Percentiles rank a stretch among this genome's conserved stretches.
phyloP scores from a whole-genome alignment of 2,888 invertebrate genomes.

The Congeria kusceri region DNA sequence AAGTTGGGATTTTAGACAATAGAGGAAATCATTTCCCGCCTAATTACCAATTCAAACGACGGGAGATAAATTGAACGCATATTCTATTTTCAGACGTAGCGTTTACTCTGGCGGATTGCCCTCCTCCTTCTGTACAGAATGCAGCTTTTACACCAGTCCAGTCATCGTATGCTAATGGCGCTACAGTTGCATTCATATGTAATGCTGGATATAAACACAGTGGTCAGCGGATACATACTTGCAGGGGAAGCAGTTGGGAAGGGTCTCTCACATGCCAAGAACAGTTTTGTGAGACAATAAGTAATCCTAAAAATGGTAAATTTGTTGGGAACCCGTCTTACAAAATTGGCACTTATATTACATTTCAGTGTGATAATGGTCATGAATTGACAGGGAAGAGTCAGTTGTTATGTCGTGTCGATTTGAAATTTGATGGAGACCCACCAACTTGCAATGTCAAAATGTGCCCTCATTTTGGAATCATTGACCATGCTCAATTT shows the following conservation, averaged over 20 bases:
- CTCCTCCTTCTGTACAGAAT: no score
- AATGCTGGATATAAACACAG: neutral
- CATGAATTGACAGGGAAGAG: neutral
- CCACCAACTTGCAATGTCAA: constrained; percentile 1
- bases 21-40: no score
- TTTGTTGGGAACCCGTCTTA: neutral
- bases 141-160: neutral
- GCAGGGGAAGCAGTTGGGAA: neutral
- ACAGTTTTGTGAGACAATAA: neutral
- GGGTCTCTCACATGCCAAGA: neutral
- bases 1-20: no score
- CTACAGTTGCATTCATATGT: neutral
- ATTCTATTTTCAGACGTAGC: no score
- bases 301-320: neutral
- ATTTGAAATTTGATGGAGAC: neutral
- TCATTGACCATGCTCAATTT: neutral
- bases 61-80: no score
- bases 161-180: neutral
- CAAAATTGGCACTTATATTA: neutral
- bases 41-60: no score
- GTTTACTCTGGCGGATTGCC: no score
- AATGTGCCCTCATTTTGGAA: neutral
- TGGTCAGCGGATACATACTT: neutral
- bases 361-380: neutral
- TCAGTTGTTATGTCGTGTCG: neutral